Evolutionary conservation across 2,888 invertebrate species (phyloP), one percentile per base, ranked within the genome.

Genomic region (Troglohyphantes excavatus): DNA sequence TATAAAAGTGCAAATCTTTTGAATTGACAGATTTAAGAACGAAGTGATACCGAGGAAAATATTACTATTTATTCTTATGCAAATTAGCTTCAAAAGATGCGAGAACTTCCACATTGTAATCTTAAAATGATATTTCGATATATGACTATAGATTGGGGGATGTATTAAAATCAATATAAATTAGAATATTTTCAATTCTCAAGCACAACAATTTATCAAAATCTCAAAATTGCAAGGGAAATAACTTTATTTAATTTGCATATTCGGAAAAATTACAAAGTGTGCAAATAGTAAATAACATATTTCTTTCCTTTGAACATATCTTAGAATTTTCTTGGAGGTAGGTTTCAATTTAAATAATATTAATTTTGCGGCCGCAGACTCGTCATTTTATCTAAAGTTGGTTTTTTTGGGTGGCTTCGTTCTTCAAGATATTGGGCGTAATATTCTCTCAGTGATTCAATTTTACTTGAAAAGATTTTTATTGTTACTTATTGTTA

Each of bases 1-100:
- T 9, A 53, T n/a, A n/a, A n/a, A n/a, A n/a, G n/a, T n/a, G n/a
- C 53, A 53, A 53, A 53, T 53, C 53, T 53, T 53, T 53, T 53
- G 17, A 53, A n/a, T 53, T n/a, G n/a, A 53, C 53, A 53, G 53
- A 13, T 53, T 53, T 53, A 53, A 53, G 17, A 17, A n/a, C n/a
- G 53, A 53, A 53, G n/a, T 17, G 5, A n/a, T 53, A n/a, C 5
- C n/a, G 9, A 5, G n/a, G 17, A 53, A 53, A 53, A 53, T 53
- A n/a, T 53, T 53, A n/a, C 53, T 33, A n/a, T 33, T 33, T 33
- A 53, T 53, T 53, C 17, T n/a, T n/a, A 53, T 53, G 53, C 17
- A 53, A 53, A 53, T 53, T 13, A 53, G n/a, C n/a, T 17, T n/a
- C 53, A 33, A n/a, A n/a, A n/a, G 3, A 17, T 53, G 13, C 53